phyloP scores from a whole-genome alignment of 2,888 invertebrate genomes.

The Heteromurus nitidus region DNA sequence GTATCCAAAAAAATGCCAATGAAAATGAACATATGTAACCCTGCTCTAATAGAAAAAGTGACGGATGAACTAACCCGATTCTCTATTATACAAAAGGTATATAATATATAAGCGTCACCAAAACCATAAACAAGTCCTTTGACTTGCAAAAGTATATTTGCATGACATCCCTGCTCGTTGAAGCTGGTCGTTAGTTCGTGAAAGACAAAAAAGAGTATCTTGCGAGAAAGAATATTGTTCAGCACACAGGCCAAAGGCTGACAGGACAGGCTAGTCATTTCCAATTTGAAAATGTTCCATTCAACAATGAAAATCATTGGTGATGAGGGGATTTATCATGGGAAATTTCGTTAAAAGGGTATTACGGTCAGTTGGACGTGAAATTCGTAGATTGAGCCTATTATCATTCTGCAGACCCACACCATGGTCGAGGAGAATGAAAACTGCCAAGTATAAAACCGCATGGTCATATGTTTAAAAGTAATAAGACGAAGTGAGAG shows the following conservation, averaged over 20 bases:
- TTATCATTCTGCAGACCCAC: too few species aligned
- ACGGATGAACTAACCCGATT: constrained; percentile 41
- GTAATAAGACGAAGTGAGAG: constrained; percentile 16
- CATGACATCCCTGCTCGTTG: constrained; percentile 35
- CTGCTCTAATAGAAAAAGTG: background rate
- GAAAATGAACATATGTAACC: background rate
- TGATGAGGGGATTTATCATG: constrained; percentile 57
- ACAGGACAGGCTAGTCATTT: constrained; percentile 13
- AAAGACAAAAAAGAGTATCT: constrained; percentile 19
- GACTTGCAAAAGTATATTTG: constrained; percentile 34
- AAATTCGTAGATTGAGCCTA: constrained; percentile 51
- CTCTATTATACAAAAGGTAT: constrained; percentile 19
- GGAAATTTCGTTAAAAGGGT: constrained; percentile 61
- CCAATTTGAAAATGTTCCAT: constrained; percentile 26
- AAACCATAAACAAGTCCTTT: constrained; percentile 46
- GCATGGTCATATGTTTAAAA: constrained; percentile 19
- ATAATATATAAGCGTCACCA: constrained; percentile 35
- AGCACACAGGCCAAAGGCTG: constrained; percentile 22
- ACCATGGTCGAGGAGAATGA: constrained; percentile 2
- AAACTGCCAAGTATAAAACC: constrained; percentile 40
- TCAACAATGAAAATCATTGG: constrained; percentile 24
- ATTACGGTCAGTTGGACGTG: constrained; percentile 68
- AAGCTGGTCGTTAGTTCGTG: constrained; percentile 14
- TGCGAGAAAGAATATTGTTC: constrained; percentile 6
- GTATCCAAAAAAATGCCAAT: background rate